Conservation (phyloP, 2,113 vertebrate species). For the Amblyopsis rosae region DNA sequence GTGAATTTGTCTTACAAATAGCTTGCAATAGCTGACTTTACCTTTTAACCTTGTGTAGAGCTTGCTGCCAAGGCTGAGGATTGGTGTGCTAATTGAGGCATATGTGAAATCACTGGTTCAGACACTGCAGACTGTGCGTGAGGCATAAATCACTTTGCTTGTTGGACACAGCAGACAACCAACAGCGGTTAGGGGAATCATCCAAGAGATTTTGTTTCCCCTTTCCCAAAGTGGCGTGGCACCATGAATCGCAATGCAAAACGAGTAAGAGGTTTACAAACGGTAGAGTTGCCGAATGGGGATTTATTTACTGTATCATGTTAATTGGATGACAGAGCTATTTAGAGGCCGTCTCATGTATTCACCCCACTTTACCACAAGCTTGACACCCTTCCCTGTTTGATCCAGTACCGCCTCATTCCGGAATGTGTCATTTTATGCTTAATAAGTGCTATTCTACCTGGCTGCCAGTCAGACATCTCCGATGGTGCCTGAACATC, state of each 20-base stretch:
- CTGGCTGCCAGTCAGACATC: not conserved
- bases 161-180: not conserved
- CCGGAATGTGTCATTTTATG: constrained; percentile 18
- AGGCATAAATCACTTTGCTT: not conserved
- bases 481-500: not conserved
- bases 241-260: constrained; percentile 5
- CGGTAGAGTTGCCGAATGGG: too few species aligned
- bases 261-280: not conserved
- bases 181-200: not conserved
- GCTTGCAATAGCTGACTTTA: too few species aligned
- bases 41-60: constrained; percentile 11
- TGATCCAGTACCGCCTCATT: constrained; percentile 1
- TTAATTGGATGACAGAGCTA: not conserved
- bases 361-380: constrained; percentile 30
- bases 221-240: not conserved
- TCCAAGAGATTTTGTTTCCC: not conserved
- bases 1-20: too few species aligned
- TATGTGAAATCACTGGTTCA: constrained; percentile 6
- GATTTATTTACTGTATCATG: not conserved
- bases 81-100: constrained; percentile 41
- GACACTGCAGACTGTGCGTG: constrained; percentile 1
- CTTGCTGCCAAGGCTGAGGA: constrained; percentile 36
- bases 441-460: constrained; percentile 8
- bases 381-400: not conserved
- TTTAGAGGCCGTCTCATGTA: constrained; percentile 4